These are phyloP conservation scores for Montipora sp. DNA, from an alignment of 64 coral and sea anemone genomes.

Conservation along the genomic window DNA sequence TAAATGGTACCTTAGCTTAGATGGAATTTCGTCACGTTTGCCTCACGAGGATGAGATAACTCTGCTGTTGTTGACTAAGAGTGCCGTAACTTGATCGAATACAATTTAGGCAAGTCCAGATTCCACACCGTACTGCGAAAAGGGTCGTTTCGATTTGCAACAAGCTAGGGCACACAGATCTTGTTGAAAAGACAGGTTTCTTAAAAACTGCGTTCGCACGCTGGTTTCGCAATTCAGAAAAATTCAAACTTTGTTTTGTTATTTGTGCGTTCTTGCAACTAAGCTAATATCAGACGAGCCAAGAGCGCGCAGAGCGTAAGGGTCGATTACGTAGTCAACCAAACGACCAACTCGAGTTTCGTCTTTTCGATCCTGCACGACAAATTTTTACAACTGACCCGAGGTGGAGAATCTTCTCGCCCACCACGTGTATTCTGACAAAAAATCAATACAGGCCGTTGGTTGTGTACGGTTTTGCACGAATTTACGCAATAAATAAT, in stretches of 20 bases:
- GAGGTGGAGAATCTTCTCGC: not conserved
- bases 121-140: slow-evolving; percentile 10
- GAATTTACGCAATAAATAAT: slow-evolving; percentile 48
- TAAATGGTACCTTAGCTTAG: not conserved
- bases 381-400: not conserved
- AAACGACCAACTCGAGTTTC: not conserved
- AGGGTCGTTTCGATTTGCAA: slow-evolving; percentile 22
- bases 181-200: slow-evolving; percentile 4
- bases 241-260: slow-evolving; percentile 9
- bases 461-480: slow-evolving; percentile 28
- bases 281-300: slow-evolving; percentile 49
- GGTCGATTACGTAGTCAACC: slow-evolving; percentile 27
- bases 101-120: slow-evolving; percentile 30
- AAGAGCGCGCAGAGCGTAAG: not conserved
- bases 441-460: slow-evolving; percentile 23
- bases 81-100: slow-evolving; percentile 45
- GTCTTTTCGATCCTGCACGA: slow-evolving; percentile 22
- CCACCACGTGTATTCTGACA: not conserved
- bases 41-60: slow-evolving; percentile 21
- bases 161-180: slow-evolving; percentile 40
- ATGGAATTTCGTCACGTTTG: slow-evolving; percentile 25
- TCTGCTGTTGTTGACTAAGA: not conserved
- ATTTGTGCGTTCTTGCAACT: slow-evolving; percentile 31
- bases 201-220: not conserved
- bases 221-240: slow-evolving; percentile 21